Evolutionary conservation across 2,888 invertebrate genomes (phyloP).

Genomic region (Philopedon plagiatum): DNA sequence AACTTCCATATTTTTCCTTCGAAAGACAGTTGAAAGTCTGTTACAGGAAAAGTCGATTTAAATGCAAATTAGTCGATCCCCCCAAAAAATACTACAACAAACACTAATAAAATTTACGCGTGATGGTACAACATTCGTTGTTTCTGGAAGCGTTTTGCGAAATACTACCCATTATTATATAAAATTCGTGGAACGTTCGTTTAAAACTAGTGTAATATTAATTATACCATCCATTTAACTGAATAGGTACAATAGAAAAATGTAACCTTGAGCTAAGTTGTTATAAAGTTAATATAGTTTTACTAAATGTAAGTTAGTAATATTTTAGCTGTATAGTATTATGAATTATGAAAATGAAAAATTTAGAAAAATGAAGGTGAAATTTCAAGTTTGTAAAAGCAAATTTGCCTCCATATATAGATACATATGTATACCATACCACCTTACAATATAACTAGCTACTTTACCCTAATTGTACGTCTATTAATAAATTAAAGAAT

Average conservation of each 20-base stretch:
- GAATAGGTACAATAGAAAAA: constrained; percentile 10
- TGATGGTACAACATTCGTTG: neutral
- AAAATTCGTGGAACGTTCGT: neutral
- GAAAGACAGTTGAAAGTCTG: neutral
- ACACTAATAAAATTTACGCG: neutral
- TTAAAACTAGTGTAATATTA: constrained; percentile 1
- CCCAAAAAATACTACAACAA: neutral
- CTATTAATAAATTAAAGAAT: no score
- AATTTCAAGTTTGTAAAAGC: neutral
- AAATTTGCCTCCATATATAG: no score
- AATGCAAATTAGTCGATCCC: neutral
- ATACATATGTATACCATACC: no score
- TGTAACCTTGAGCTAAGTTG: constrained; percentile 8
- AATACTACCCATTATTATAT: neutral
- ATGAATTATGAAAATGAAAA: neutral
- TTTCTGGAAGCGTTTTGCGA: neutral
- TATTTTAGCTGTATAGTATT: neutral
- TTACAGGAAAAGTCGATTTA: neutral
- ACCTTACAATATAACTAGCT: no score
- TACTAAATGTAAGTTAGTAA: neutral
- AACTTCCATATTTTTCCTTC: neutral
- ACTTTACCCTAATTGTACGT: no score
- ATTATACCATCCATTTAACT: neutral
- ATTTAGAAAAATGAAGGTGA: neutral
- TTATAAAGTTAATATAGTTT: neutral